phyloP scores from a whole-genome alignment of 2,797 vertebrate species.

The Kryptolebias ocellatus region DNA sequence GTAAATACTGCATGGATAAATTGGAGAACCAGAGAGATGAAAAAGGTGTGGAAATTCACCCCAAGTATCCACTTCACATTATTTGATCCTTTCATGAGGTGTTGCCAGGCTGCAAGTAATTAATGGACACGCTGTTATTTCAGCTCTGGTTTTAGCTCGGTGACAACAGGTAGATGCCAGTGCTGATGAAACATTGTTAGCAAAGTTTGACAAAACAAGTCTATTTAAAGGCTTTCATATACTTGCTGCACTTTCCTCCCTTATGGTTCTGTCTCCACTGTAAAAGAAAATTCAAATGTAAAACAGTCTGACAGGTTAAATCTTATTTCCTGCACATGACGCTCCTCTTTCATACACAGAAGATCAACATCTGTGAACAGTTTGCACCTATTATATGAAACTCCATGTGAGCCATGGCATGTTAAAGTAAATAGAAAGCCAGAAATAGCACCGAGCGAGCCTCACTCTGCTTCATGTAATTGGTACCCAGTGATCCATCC shows the following conservation, averaged over 20 bases:
- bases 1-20: background rate
- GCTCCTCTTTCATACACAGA: conserved; percentile 2
- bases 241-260: conserved; percentile 22
- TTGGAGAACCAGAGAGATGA: conserved; percentile 1
- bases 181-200: background rate
- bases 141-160: background rate
- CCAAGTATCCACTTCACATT: conserved; percentile 1
- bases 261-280: conserved; percentile 12
- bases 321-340: conserved; percentile 35
- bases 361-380: conserved; percentile 30
- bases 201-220: background rate
- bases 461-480: conserved; percentile 31
- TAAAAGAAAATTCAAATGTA: conserved; percentile 38
- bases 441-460: conserved; percentile 50
- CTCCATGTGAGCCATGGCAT: conserved; percentile 21
- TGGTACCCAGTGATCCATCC: conserved; percentile 57
- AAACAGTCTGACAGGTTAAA: conserved; percentile 50
- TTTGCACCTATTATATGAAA: conserved; percentile 8
- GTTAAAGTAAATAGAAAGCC: conserved; percentile 41
- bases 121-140: background rate
- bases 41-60: background rate
- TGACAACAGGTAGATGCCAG: background rate
- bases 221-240: background rate
- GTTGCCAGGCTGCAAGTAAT: conserved; percentile 1
- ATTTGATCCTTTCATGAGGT: background rate